Base-by-base conservation (phyloP, 2,888 invertebrate genomes). In the Yponomeuta plumbellus region DNA sequence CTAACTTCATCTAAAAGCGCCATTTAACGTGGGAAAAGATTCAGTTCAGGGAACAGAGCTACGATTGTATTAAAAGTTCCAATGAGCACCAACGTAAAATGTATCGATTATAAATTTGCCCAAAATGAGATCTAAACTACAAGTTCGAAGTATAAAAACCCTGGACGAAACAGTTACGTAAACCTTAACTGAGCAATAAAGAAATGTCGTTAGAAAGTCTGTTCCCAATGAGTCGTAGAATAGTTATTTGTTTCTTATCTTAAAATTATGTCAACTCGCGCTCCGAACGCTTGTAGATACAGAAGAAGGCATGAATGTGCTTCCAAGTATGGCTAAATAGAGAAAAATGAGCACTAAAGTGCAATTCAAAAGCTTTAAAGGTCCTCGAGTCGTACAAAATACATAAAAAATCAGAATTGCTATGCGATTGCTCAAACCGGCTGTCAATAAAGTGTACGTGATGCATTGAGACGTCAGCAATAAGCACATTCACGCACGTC, bases 81-180 rank as follows among this genome's bases (percentile, higher is more conserved):
- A 61, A 34, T 5, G 26, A 13, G 21, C 59, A 59, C 21, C 59
- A 21, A 59, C n/a, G 21, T 20, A 22, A 20, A 59, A 59, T 22
- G n/a, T 34, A 62, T 11, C 10, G 62, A 62, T 4, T 26, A 34
- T 2, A 8, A 39, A 39, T n/a, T 62, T 34, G 26, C 20, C 40
- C 44, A 20, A 44, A 63, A 44, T 44, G 63, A 63, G 63, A 63
- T 63, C 63, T 63, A 10, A 44, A 40, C 20, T 20, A 44, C 11
- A 21, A 63, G 20, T 63, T 39, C 63, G 44, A 63, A 63, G 63
- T 63, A 44, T 40, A 22, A 63, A 40, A 63, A 63, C 40, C 40
- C 63, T 44, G 11, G 17, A 63, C 44, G 34, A 61, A 23, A 61
- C 10, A 22, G 23, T 26, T 62, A 39, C 17, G 17, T 52, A 52